Base-by-base conservation (phyloP, 2,113 vertebrate species). In the Chloropsis cyanopogon region DNA sequence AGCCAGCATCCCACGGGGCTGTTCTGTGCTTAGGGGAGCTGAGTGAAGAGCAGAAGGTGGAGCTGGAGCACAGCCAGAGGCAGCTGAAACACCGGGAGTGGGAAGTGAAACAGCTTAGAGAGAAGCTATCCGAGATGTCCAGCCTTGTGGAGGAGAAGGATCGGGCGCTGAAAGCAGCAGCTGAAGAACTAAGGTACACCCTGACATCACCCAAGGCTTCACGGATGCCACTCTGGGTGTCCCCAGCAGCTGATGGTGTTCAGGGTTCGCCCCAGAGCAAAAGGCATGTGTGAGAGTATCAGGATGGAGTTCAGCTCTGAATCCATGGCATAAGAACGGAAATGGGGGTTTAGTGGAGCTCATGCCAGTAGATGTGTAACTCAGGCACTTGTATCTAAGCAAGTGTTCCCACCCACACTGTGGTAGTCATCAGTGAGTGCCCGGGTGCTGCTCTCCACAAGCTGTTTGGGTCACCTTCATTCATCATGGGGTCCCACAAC, bases 1-100 rank as follows among this genome's bases (percentile, higher is more conserved):
- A 50, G 37, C 6, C 53, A 24, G 10, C 42, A 69, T 41, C 46
- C 77, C 76, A 68, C 10, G 1, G 5, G 20, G 20, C 35, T 68
- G 61, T 12, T 8, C 64, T 41, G n/a, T 71, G 49, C n/a, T 31
- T 87, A 98, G 98, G 98, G 37, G 98, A 98, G 69, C 96, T 98
- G 31, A 97, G 86, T 1, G 98, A 98, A 72, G 94, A 98, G 90
- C 98, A 98, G 94, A 99, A 98, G 92, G 24, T 96, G 28, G 97
- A 98, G 59, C 89, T 98, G 94, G 98, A 98, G 93, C 76, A 39
- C 79, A 97, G 97, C n/a, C 42, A 79, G 82, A 90, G 86, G 3
- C 92, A 96, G n/a, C 92, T 98, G 80, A 95, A 96, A n/a, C 73
- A 83, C 12, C 98, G 95, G 81, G 96, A 86, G 75, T 29, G 13